A percentile compares a stretch with the other conserved stretches of the same genome.
These are phyloP conservation scores for Coilia nasus DNA, from an alignment of 2,797 vertebrate species.

Conservation along the genomic window DNA sequence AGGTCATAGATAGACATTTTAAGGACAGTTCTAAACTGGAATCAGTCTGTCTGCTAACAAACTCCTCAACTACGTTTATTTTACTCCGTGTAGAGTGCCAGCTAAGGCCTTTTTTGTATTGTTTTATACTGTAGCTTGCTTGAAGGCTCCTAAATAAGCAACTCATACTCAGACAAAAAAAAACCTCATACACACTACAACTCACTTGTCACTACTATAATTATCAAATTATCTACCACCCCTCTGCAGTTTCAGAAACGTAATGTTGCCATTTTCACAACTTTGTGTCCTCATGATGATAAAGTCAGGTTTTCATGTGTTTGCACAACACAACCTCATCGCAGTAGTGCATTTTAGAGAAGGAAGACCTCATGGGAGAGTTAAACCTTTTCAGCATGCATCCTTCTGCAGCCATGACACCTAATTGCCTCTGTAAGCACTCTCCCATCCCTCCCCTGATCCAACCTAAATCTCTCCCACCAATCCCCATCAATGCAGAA, in stretches of 20 bases:
- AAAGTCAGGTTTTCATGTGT: neutral
- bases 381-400: neutral
- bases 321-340: neutral
- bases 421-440: constrained; percentile 60
- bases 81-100: no score
- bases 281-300: neutral
- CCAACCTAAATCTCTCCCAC: constrained; percentile 42
- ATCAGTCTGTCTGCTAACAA: neutral
- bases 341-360: neutral
- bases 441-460: constrained; percentile 34
- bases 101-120: no score
- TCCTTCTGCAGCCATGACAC: neutral
- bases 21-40: neutral
- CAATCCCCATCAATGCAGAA: constrained; percentile 25
- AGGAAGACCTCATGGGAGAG: neutral
- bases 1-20: neutral
- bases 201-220: neutral
- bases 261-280: neutral
- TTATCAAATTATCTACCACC: neutral
- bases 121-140: no score
- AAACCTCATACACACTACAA: neutral
- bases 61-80: neutral
- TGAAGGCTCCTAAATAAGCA: neutral
- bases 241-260: neutral
- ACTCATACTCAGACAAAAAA: neutral